Conservation (phyloP, 2,113 vertebrate species). For the Vanacampus margaritifer region DNA sequence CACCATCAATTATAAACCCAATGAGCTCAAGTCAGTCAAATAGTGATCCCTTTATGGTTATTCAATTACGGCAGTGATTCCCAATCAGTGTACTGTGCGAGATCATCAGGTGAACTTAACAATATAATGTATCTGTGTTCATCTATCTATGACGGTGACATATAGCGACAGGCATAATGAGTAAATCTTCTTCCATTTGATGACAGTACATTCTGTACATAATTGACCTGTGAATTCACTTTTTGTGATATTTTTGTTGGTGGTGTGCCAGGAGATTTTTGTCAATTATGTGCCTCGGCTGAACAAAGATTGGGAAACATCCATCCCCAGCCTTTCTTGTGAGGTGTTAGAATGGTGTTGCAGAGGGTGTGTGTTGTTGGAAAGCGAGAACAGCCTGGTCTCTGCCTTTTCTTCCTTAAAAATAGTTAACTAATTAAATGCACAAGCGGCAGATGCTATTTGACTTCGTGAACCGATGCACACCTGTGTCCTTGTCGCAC, state of each 20-base stretch:
- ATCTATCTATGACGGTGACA: neutral
- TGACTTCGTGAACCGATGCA: neutral
- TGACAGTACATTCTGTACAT: no score
- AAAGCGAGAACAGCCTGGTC: no score
- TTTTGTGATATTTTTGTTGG: no score
- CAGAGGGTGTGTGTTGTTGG: no score
- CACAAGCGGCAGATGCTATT: neutral
- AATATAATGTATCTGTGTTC: neutral
- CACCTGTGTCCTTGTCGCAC: neutral
- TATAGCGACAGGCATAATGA: no score
- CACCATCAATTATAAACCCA: slow-evolving; percentile 2
- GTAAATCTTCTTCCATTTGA: no score
- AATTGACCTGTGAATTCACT: no score
- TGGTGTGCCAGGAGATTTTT: no score
- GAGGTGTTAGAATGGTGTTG: no score
- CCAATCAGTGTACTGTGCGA: neutral
- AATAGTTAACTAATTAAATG: neutral
- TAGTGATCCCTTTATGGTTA: neutral
- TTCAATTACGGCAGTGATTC: neutral
- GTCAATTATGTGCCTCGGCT: no score
- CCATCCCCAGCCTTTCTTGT: no score
- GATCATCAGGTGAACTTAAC: neutral
- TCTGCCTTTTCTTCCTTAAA: neutral
- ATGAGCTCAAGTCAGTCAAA: neutral
- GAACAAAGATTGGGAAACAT: no score